Conservation (phyloP, 2,888 invertebrate genomes). For the Mythimna vitellina region DNA sequence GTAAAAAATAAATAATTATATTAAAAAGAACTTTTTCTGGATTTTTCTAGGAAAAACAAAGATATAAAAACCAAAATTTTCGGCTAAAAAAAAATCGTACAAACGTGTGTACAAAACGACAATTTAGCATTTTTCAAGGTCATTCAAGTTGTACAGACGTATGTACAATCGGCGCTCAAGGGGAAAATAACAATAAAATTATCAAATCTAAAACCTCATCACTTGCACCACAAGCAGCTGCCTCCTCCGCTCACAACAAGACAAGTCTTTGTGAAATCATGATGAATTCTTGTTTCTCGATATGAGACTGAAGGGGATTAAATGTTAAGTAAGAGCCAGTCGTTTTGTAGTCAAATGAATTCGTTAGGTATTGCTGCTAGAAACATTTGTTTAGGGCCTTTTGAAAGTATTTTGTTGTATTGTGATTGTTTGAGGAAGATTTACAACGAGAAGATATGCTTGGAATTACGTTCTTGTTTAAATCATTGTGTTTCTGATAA, state of each 20-base stretch:
- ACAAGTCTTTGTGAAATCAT: slow-evolving; percentile 65
- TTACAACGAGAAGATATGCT: slow-evolving; percentile 1
- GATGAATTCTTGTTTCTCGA: slow-evolving; percentile 66
- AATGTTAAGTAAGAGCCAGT: slow-evolving; percentile 61
- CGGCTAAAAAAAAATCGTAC: too few relatives aligned
- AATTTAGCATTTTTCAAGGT: too few relatives aligned
- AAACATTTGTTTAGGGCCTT: slow-evolving; percentile 9
- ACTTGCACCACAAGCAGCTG: slow-evolving; percentile 5
- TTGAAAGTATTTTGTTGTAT: slow-evolving; percentile 21
- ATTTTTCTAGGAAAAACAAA: too few relatives aligned
- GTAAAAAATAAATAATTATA: too few relatives aligned
- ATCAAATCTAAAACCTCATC: background rate
- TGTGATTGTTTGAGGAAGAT: slow-evolving; percentile 6
- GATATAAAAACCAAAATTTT: too few relatives aligned
- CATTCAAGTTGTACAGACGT: too few relatives aligned
- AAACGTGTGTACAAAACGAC: too few relatives aligned
- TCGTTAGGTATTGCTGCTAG: slow-evolving; percentile 33
- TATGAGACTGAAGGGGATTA: slow-evolving; percentile 62
- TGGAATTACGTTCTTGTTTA: background rate
- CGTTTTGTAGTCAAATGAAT: slow-evolving; percentile 56
- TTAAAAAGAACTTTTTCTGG: too few relatives aligned
- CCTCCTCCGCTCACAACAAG: slow-evolving; percentile 36
- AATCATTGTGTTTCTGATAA: background rate
- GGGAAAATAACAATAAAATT: background rate
- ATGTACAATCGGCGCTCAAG: too few relatives aligned